phyloP scores from a whole-genome alignment of 1,140 invertebrate species.

The Pseudomyrmex sp. region DNA sequence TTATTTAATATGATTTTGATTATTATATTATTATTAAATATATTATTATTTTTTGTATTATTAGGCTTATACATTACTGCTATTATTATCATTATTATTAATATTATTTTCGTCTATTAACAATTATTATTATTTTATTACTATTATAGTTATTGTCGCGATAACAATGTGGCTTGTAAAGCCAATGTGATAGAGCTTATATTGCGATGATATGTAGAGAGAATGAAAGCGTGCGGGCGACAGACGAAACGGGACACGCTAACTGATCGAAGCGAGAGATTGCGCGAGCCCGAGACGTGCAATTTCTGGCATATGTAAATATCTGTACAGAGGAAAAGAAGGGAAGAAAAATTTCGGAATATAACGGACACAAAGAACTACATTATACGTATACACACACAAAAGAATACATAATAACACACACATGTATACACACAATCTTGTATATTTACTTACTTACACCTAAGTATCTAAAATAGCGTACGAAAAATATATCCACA shows the following conservation, averaged over 20 bases:
- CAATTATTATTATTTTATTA: slow-evolving; percentile 74
- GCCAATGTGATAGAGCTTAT: slow-evolving; percentile 86
- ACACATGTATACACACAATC: slow-evolving; percentile 67
- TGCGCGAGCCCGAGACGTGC: slow-evolving; percentile 72
- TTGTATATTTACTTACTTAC: slow-evolving; percentile 83
- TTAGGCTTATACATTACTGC: slow-evolving; percentile 60
- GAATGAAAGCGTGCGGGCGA: slow-evolving; percentile 31
- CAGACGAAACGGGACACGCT: slow-evolving; percentile 68
- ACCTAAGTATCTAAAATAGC: slow-evolving; percentile 78
- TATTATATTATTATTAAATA: slow-evolving; percentile 38
- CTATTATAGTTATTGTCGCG: slow-evolving; percentile 77
- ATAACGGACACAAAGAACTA: slow-evolving; percentile 73
- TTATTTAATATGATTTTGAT: slow-evolving; percentile 66
- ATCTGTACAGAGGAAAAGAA: slow-evolving; percentile 79
- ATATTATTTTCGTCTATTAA: slow-evolving; percentile 58
- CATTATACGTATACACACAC: slow-evolving; percentile 67
- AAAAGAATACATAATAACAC: slow-evolving; percentile 60
- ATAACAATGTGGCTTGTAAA: slow-evolving; percentile 84
- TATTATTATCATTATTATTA: slow-evolving; percentile 65
- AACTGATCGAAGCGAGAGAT: slow-evolving; percentile 64
- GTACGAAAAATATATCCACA: slow-evolving; percentile 64
- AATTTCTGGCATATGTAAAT: slow-evolving; percentile 78
- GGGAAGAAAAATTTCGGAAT: slow-evolving; percentile 59
- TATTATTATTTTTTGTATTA: slow-evolving; percentile 64
- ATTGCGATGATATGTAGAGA: slow-evolving; percentile 77